Evolutionary conservation across 1,140 invertebrate species (phyloP), one percentile per base, ranked within the genome.

Genomic region (Vanessa atalanta): DNA sequence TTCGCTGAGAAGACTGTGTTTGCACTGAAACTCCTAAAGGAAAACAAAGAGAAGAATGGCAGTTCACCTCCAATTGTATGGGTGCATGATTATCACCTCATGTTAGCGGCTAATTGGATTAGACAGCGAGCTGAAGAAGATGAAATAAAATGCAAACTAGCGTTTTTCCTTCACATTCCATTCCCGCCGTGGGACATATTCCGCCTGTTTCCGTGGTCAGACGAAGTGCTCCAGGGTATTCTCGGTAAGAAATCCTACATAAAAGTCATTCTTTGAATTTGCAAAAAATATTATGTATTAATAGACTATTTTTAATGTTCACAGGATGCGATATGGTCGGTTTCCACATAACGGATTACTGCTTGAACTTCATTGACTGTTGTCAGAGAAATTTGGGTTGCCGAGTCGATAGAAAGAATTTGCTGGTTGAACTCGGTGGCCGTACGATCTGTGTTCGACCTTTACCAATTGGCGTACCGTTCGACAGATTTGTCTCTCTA

Each of bases 161-260:
- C 96, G 14, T 98, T 98, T 92, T 98, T 98, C 89, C 93, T 98
- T 50, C 97, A 98, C 88, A 98, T 98, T 86, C 97, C 97, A 0
- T 98, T 98, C 88, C 97, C 97, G 23, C 96, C 97, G 2, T 98
- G 97, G 97, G 97, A 98, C 82, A 97, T 98, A 65, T 97, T 98
- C 91, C 93, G 97, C 67, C 92, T 98, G 14, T 96, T 98, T 79
- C 97, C 97, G 4, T 98, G 97, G 97, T 96, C 97, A 60, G 97
- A 98, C 90, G 97, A 98, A 93, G 95, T 98, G 60, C 94, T 98
- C n/a, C 97, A 98, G 89, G 97, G 97, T 73, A 97, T 98, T 94
- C 92, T 98, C 47, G 96, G 95, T 95, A 87, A 93, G 84, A 31
- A 31, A 48, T 26, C 31, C 16, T 63, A 37, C 43, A 47, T 7